Evolutionary conservation across 2,888 invertebrate genomes (phyloP).

Genomic region (Poecilus cupreus): DNA sequence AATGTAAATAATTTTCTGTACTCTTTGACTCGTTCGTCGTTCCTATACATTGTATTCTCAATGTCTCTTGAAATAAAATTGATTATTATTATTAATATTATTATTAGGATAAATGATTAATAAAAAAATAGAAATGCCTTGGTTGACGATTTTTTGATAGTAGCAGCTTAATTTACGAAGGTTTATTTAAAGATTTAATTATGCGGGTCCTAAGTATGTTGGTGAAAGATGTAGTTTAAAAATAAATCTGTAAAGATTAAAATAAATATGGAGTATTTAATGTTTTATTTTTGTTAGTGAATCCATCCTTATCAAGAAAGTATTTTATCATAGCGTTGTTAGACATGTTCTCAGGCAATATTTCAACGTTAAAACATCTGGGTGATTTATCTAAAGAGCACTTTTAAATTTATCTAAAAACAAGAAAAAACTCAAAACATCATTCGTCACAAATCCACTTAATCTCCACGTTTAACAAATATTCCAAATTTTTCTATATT

Average conservation of each 20-base stretch:
- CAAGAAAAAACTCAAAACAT: constrained; percentile 51
- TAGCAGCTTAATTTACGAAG: no score
- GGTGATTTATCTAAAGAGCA: constrained; percentile 47
- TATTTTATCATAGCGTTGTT: constrained; percentile 45
- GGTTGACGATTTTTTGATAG: no score
- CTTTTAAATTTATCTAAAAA: constrained; percentile 49
- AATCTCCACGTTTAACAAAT: constrained; percentile 36
- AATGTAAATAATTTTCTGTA: no score
- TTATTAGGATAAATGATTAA: no score
- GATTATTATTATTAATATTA: no score
- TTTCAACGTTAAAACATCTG: constrained; percentile 37
- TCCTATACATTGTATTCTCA: no score
- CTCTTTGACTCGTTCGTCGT: no score
- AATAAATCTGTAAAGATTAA: neutral
- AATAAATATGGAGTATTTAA: constrained; percentile 12
- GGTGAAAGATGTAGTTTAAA: neutral
- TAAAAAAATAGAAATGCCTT: no score
- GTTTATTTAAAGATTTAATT: no score
- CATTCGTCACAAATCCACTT: constrained; percentile 27
- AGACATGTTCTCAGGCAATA: constrained; percentile 53
- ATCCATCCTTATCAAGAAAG: constrained; percentile 39
- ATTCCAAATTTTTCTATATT: constrained; percentile 37
- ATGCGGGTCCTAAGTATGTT: no score
- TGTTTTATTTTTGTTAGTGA: constrained; percentile 33
- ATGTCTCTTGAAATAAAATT: no score